phyloP scores from a whole-genome alignment of 1,140 invertebrate species.

The Ceratina japonica region DNA sequence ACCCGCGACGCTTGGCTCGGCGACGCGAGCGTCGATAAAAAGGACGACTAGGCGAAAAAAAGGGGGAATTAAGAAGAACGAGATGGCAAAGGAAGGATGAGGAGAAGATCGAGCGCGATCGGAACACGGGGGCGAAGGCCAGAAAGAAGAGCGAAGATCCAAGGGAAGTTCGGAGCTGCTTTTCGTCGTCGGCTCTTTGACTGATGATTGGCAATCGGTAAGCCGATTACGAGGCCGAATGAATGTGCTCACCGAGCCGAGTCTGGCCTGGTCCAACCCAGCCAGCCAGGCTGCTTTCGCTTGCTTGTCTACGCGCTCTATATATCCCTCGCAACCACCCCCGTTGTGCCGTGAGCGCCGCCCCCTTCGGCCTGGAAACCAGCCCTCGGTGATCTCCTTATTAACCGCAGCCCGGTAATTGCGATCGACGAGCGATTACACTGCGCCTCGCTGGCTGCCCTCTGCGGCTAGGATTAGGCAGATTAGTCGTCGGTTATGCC shows the following conservation, averaged over 20 bases:
- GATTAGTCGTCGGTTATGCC: constrained; percentile 69
- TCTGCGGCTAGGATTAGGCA: constrained; percentile 65
- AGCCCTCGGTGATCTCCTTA: constrained; percentile 67
- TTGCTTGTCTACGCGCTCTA: constrained; percentile 31
- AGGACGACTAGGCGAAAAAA: background rate
- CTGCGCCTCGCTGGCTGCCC: constrained; percentile 60
- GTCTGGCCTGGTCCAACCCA: constrained; percentile 60
- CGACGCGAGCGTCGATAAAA: background rate
- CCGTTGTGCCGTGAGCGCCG: constrained; percentile 20
- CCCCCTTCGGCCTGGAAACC: constrained; percentile 54
- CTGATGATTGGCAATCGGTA: constrained; percentile 71
- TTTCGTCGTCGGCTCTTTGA: constrained; percentile 60
- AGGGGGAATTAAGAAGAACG: constrained; percentile 15
- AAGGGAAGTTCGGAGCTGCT: constrained; percentile 48
- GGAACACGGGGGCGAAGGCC: background rate
- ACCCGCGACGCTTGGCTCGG: background rate
- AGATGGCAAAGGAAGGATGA: background rate
- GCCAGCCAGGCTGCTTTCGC: constrained; percentile 34
- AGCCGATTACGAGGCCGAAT: constrained; percentile 68
- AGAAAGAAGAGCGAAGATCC: constrained; percentile 31
- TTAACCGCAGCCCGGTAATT: constrained; percentile 67
- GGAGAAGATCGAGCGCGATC: background rate
- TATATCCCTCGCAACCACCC: constrained; percentile 47
- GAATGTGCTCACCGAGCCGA: constrained; percentile 62
- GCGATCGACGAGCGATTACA: constrained; percentile 67